Evolutionary conservation across 2,888 invertebrate species (phyloP), one percentile per base, ranked within the genome.

Genomic region (Dicycla oo): DNA sequence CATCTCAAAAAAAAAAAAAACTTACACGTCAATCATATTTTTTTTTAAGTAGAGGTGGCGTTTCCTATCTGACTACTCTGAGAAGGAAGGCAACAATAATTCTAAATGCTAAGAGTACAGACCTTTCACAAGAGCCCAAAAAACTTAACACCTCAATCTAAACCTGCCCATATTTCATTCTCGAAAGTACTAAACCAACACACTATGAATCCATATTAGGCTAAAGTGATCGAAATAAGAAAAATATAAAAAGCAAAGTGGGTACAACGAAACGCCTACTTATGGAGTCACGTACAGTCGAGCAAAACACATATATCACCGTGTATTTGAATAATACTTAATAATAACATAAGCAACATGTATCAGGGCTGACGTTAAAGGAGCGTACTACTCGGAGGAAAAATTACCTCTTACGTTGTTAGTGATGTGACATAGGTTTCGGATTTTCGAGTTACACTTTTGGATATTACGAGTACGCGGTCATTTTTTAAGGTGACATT

Each of bases 251-350:
- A 69, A 57, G 38, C 47, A 56, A 60, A 78, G 71, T 69, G 73
- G 65, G 38, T 69, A 81, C 80, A 75, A 45, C 23, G 49, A 63
- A 74, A 67, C 71, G 43, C 54, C 73, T 83, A 79, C 85, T 81
- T 78, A 77, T 2, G 26, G 47, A 78, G 84, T 82, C 86, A 85
- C 79, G 78, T 79, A 75, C 72, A 76, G 64, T 57, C 69, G 72
- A 60, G 83, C 57, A 84, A 83, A 87, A 85, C 84, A 86, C 82
- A 86, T 86, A 84, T 85, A 80, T 86, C 87, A 87, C 45, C 68
- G 73, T 75, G 60, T 81, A 86, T 87, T 86, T 86, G 87, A 79
- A 85, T 87, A 85, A 87, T 85, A 87, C 87, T 86, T 86, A 86
- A 84, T 87, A 86, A 85, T 85, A 85, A 82, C 77, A 79, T 84